Evolutionary conservation across 2,797 vertebrate genomes (phyloP), one percentile per base, ranked within the genome.

Genomic region (Aselliscus stoliczkanus): DNA sequence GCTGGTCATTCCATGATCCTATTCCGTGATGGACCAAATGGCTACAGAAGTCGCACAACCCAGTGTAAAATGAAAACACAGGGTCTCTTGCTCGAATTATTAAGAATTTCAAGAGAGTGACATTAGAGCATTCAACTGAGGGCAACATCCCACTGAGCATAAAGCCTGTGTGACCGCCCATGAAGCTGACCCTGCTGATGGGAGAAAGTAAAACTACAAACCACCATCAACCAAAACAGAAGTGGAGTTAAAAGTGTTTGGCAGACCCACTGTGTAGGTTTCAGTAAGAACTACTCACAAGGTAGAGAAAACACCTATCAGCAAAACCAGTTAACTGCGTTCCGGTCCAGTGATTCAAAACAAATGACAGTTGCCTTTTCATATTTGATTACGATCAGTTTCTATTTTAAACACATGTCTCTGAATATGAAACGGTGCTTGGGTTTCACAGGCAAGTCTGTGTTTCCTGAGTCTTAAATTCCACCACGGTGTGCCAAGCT

Each of bases 321-420:
- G 69, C 44, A 79, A 42, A 79, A 39, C 52, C 23, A 92, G 81
- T 27, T 77, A 65, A 72, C 90, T 54, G 7, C 20, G 14, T 60
- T 76, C 6, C 0, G 65, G 77, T 52, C 5, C 0, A 65, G 23
- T 25, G 65, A 92, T 88, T 85, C 88, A 77, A 96, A 90, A 84
- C 1, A 1, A 93, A 60, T 0, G 4, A 56, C 81, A 79, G 73
- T 7, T 58, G 52, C 73, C 88, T 96, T 88, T 96, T 82, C 76
- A 44, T 44, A 54, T 76, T 76, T 85, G 90, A 94, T 79, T 60
- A 77, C 27, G 25, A 90, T 90, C 75, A 39, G 83, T 47, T 85
- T 86, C 93, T 90, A 82, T 92, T 95, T 97, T 90, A 82, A 95
- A 96, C 70, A 52, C 50, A 42, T 0, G 18, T 82, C 76, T 65